Conservation (phyloP, 2,888 invertebrate species). For the Hetaerina titia region DNA sequence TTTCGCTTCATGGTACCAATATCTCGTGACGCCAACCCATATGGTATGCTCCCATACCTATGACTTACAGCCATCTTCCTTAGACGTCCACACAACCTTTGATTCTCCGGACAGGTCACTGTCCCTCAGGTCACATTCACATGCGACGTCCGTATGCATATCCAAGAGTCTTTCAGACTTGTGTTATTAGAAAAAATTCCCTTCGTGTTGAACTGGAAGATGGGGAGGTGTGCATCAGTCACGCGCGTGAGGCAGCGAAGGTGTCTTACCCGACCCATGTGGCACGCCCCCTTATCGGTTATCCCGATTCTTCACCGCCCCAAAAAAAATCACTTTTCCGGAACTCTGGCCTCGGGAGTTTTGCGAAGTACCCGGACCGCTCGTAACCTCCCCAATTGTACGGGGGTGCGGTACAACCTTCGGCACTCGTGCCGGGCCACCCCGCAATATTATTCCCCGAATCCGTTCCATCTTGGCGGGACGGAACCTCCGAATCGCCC, state of each 20-base stretch:
- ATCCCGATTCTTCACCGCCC: background rate
- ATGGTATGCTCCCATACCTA: too few species aligned
- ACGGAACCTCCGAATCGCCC: background rate
- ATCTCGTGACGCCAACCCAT: too few species aligned
- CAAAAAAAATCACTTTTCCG: background rate
- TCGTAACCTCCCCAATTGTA: background rate
- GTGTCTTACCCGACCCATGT: background rate
- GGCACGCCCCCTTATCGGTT: conserved; percentile 17
- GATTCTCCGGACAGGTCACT: background rate
- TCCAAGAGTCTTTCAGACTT: background rate
- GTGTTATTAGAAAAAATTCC: too few species aligned
- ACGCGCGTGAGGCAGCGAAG: background rate
- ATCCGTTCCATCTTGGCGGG: background rate
- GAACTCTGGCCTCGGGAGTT: background rate
- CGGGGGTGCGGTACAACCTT: background rate
- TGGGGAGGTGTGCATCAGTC: background rate
- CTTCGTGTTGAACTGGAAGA: background rate
- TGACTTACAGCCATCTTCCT: too few species aligned
- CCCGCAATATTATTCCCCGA: background rate
- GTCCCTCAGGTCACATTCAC: background rate
- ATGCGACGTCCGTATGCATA: background rate
- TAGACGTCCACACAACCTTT: background rate
- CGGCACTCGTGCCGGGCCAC: background rate
- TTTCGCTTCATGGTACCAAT: too few species aligned
- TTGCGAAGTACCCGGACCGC: background rate